These are phyloP conservation scores for Discoglossus pictus DNA, from an alignment of 2,797 vertebrate species.

Conservation along the genomic window DNA sequence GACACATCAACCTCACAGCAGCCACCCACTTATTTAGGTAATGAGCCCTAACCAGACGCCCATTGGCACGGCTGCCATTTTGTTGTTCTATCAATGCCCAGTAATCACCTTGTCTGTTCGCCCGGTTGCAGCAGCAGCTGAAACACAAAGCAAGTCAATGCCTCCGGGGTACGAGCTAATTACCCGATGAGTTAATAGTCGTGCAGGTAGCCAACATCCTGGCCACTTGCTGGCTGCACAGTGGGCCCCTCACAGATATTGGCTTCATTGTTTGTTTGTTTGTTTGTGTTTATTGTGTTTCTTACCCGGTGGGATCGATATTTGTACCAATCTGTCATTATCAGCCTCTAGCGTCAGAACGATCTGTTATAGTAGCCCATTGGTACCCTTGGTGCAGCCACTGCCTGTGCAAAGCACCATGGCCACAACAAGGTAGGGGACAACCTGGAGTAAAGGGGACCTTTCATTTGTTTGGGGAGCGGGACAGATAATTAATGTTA, in stretches of 20 bases:
- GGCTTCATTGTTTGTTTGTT: too few species aligned
- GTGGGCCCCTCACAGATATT: not conserved
- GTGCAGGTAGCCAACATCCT: slow-evolving; percentile 5
- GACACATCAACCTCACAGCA: not conserved
- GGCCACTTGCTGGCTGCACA: not conserved
- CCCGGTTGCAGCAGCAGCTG: not conserved
- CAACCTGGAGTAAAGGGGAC: too few species aligned
- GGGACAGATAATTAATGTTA: too few species aligned
- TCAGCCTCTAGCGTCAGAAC: too few species aligned
- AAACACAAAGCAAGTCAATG: not conserved
- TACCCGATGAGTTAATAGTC: slow-evolving; percentile 3
- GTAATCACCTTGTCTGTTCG: not conserved
- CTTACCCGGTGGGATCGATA: not conserved
- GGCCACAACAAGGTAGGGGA: too few species aligned
- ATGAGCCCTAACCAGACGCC: slow-evolving; percentile 1
- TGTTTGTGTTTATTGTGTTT: not conserved
- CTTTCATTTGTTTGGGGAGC: too few species aligned
- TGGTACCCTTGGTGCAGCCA: too few species aligned
- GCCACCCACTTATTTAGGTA: slow-evolving; percentile 11
- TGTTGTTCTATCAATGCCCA: not conserved
- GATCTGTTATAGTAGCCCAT: too few species aligned
- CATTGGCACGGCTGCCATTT: not conserved
- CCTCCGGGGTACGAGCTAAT: slow-evolving; percentile 9
- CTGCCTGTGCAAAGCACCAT: too few species aligned
- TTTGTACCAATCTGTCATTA: too few species aligned